phyloP scores from a whole-genome alignment of 92 coral and sea anemone genomes.

The Chrysogorgia sp. region DNA sequence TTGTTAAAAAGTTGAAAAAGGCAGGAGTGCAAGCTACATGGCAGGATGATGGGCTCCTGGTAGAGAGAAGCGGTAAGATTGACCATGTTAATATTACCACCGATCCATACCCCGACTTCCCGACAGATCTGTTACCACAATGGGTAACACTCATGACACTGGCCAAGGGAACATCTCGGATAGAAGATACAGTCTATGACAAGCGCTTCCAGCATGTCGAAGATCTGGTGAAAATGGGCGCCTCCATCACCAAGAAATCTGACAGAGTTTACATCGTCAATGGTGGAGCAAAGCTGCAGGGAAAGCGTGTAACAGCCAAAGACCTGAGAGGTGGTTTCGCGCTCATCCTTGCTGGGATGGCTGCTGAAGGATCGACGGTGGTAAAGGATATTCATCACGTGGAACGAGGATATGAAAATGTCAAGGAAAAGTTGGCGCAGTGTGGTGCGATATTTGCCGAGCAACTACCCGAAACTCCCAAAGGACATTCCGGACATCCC shows the following conservation, averaged over 20 bases:
- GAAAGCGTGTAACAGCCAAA: conserved; percentile 44
- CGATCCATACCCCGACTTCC: conserved; percentile 59
- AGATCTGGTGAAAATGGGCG: conserved; percentile 58
- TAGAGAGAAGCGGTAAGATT: conserved; percentile 23
- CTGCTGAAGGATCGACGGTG: conserved; percentile 36
- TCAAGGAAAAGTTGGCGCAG: conserved; percentile 40
- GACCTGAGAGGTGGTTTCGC: conserved; percentile 65
- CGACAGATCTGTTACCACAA: conserved; percentile 65
- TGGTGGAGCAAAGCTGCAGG: conserved; percentile 11
- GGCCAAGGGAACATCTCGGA: conserved; percentile 45
- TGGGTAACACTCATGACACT: conserved; percentile 61
- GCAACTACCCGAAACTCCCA: not conserved
- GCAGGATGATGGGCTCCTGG: conserved; percentile 18
- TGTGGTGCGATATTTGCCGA: conserved; percentile 6
- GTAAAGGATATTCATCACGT: conserved; percentile 61
- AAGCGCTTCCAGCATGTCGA: conserved; percentile 58
- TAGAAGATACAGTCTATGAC: conserved; percentile 54
- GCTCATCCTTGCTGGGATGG: conserved; percentile 54
- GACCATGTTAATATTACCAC: conserved; percentile 40
- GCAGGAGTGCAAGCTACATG: conserved; percentile 56
- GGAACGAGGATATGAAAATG: conserved; percentile 62
- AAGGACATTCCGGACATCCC: conserved; percentile 2
- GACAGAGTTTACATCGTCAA: conserved; percentile 12
- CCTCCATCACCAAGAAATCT: conserved; percentile 5
- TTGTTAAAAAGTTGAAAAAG: conserved; percentile 20